Evolutionary conservation across 64 coral and sea anemone species (phyloP), one percentile per base, ranked within the genome.

Genomic region (Montipora sp.): DNA sequence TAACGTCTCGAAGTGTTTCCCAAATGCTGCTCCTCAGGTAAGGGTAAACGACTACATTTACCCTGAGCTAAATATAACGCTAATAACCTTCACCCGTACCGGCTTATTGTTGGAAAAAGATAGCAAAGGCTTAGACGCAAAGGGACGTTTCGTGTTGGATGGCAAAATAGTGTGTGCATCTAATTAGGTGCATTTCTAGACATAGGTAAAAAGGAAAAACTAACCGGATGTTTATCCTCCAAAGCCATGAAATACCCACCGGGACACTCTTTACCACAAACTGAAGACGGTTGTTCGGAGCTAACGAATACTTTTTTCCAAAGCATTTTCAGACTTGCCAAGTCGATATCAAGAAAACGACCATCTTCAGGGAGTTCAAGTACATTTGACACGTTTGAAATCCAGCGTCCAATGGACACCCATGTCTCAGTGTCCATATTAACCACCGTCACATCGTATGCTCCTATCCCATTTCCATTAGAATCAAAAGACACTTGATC

Each of bases 371-470:
- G 77, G 8, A 83, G 51, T 1, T 90, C 77, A 79, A 55, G 55
- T 19, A 75, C 91, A 48, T 78, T 83, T 8, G 95, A 96, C 23
- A 67, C 90, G n/a, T 90, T 96, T 15, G 91, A 93, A 51, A 88
- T 59, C 95, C 95, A 96, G 60, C 53, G 90, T 4, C 95, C 95
- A n/a, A 96, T 59, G 75, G 60, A 12, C 22, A 89, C 79, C 92
- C 92, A 96, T 71, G 76, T 27, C 15, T 94, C 66, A 45, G 92
- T 94, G 36, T 68, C 81, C n/a, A 73, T 24, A 71, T 96, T 96
- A 20, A 94, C 80, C 47, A 91, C 72, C 44, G 68, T 93, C 75
- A 96, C 87, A 82, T 96, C 95, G 81, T 96, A 96, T 10, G 91
- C 90, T 16, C 91, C 95, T 9, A 80, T 2, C 57, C 95, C 74